Percentiles rank a stretch among this genome's conserved stretches.
Evolutionary conservation across 2,797 vertebrate species (phyloP).

Genomic region (Danio albolineatus): DNA sequence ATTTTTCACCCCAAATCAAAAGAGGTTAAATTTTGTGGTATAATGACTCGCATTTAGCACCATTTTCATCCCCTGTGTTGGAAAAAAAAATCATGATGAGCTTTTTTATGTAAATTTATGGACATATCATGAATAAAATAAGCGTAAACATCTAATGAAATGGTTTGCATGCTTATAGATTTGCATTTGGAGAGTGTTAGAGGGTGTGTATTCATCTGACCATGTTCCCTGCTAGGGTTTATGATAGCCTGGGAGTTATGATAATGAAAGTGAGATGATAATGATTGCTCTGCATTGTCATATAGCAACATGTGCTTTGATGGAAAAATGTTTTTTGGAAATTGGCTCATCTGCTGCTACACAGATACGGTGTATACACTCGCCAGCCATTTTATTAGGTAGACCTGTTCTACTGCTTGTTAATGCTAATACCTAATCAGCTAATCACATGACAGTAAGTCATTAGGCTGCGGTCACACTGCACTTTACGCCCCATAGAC

Average conservation of each 20-base stretch:
- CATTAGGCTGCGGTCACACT: no score
- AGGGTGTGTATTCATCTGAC: not conserved
- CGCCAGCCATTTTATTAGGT: no score
- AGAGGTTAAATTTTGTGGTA: not conserved
- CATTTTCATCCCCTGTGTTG: not conserved
- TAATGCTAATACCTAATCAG: no score
- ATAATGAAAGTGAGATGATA: not conserved
- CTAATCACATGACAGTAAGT: no score
- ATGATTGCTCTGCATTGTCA: not conserved
- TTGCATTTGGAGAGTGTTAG: conserved; percentile 2
- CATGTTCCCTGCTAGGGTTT: not conserved
- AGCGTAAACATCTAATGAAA: conserved; percentile 15
- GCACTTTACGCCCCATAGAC: no score
- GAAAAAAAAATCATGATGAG: not conserved
- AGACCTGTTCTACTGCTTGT: no score
- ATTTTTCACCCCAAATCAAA: not conserved
- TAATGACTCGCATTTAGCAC: not conserved
- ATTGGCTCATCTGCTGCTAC: no score
- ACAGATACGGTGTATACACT: no score
- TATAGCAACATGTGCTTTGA: not conserved
- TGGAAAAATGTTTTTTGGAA: not conserved
- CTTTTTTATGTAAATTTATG: not conserved
- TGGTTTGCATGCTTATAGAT: not conserved
- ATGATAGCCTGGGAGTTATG: not conserved
- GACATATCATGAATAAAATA: not conserved